A percentile compares a stretch with the other conserved stretches of the same genome.
Evolutionary conservation across 2,113 vertebrate species (phyloP).

Genomic region (Hydrolagus affinis): DNA sequence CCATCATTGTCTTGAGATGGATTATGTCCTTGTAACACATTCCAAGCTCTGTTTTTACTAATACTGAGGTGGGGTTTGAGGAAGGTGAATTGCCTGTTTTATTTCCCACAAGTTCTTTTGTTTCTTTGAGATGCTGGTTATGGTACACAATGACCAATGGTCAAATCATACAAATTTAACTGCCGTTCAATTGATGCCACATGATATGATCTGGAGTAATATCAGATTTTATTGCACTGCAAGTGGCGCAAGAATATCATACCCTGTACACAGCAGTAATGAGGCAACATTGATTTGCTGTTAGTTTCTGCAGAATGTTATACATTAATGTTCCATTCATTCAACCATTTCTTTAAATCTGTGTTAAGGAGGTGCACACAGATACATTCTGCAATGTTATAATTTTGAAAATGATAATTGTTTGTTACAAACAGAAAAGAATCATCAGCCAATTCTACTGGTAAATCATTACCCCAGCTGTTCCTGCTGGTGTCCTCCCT

Average conservation of each 20-base stretch:
- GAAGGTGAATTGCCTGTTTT: no score
- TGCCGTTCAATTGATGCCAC: background rate
- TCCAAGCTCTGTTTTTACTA: background rate
- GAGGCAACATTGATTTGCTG: background rate
- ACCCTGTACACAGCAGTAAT: background rate
- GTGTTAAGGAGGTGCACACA: background rate
- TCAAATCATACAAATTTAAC: background rate
- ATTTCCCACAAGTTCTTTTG: no score
- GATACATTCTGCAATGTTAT: background rate
- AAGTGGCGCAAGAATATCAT: background rate
- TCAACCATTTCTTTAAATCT: background rate
- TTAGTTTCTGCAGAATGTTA: background rate
- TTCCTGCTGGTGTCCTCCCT: background rate
- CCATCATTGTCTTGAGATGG: background rate
- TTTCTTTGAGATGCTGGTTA: background rate
- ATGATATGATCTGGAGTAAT: background rate
- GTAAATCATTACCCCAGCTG: constrained; percentile 22
- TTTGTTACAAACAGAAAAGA: background rate
- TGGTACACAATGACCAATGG: background rate
- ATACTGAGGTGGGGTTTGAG: no score
- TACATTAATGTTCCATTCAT: background rate
- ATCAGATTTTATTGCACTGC: background rate
- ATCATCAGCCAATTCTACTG: background rate
- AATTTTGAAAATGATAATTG: background rate
- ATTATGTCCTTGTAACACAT: background rate